Base-by-base conservation (phyloP, 2,888 invertebrate species). In the Glaucopsyche alexis region DNA sequence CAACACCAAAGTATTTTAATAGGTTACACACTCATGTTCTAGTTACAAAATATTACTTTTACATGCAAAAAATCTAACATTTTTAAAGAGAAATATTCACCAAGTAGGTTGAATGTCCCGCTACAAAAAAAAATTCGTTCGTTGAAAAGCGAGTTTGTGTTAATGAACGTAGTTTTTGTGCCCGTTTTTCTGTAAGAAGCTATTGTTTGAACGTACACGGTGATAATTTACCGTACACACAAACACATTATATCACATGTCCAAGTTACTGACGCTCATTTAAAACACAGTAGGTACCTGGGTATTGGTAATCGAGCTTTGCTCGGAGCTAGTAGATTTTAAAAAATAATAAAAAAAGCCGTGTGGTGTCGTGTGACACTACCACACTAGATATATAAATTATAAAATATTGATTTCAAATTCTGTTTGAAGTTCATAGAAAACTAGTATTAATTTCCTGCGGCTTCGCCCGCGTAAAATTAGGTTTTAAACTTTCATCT, bases 131-230 rank as follows among this genome's bases (percentile, higher is more conserved):
- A 29, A 3, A 2, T 67, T 38, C 16, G 16, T 55, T 60, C 60
- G 60, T 60, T 60, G 60, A 60, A 60, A 60, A 60, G 60, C 60
- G 60, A 29, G 47, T 47, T 29, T 29, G 29, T 67, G 67, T 19
- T 47, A 69, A 69, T 8, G 67, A 45, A 67, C 47, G 42, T 29
- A 49, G 69, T 69, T 69, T 69, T 69, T 69, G 47, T 69, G 14
- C 19, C 29, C 49, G 47, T 69, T 69, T 14, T 49, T 69, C 13
- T 45, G 13, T 29, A 69, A 49, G 14, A 14, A 47, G 11, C 69
- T 19, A 69, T 69, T 69, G 69, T 69, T 69, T 38, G 13, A 47
- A 49, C 45, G 7, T 29, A 67, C 67, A 42, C 66, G 45, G 47
- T 49, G 49, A 69, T 69, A 49, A 69, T 49, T 47, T 29, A 69